These are phyloP conservation scores for Idaea straminata DNA, from an alignment of 2,888 invertebrate genomes.

Conservation along the genomic window DNA sequence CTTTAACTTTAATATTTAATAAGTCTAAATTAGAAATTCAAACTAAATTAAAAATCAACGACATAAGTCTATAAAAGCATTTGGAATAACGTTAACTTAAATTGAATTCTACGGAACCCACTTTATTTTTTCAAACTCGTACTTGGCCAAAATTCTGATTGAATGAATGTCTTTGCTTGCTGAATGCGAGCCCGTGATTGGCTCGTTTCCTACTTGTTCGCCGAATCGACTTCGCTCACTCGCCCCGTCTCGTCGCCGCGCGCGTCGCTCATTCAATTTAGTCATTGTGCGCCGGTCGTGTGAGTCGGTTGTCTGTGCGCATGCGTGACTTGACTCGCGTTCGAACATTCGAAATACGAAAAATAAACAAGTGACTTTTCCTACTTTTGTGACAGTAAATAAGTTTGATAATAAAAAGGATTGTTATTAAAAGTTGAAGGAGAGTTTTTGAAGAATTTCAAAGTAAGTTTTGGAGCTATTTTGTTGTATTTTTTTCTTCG, in stretches of 20 bases:
- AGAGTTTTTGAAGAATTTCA: slow-evolving; percentile 58
- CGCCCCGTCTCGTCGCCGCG: slow-evolving; percentile 11
- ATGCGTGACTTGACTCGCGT: slow-evolving; percentile 52
- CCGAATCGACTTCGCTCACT: slow-evolving; percentile 4
- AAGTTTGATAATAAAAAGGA: slow-evolving; percentile 25
- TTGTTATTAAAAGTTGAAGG: slow-evolving; percentile 26
- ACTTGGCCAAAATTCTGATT: background rate
- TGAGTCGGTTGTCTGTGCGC: slow-evolving; percentile 50
- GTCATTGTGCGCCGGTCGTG: slow-evolving; percentile 60
- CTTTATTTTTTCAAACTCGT: background rate
- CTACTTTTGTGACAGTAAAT: slow-evolving; percentile 46
- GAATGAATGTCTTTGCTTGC: background rate
- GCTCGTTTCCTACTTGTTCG: background rate
- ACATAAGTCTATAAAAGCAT: too few relatives aligned
- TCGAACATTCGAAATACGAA: slow-evolving; percentile 62
- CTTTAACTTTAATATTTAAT: too few relatives aligned
- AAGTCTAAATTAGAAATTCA: too few relatives aligned
- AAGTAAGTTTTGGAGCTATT: slow-evolving; percentile 60
- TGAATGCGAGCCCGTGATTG: background rate
- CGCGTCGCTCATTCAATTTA: slow-evolving; percentile 40
- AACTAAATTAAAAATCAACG: too few relatives aligned
- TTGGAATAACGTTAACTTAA: too few relatives aligned
- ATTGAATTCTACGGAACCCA: background rate
- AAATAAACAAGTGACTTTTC: slow-evolving; percentile 67
- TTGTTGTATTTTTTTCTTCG: slow-evolving; percentile 47